Evolutionary conservation across 2,797 vertebrate species (phyloP).

Genomic region (Sciurus vulgaris): DNA sequence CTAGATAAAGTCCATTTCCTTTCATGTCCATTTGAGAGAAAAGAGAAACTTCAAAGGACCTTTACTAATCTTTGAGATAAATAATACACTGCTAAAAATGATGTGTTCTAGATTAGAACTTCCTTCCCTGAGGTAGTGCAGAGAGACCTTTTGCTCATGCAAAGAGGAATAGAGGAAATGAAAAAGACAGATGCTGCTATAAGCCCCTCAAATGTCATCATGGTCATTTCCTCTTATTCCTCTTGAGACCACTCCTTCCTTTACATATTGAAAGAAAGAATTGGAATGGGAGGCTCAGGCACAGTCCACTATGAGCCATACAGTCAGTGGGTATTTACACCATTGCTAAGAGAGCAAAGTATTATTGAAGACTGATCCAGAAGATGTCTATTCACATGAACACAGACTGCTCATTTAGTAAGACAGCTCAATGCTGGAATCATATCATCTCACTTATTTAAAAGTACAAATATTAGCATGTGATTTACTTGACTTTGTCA

Average conservation of each 20-base stretch:
- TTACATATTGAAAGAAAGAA: background rate
- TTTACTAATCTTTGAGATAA: conserved; percentile 24
- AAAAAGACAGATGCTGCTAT: too few species aligned
- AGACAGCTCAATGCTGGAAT: background rate
- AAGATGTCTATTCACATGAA: background rate
- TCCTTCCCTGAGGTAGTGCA: background rate
- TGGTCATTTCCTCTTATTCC: background rate
- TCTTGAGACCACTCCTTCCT: background rate
- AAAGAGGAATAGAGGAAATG: too few species aligned
- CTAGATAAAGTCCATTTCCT: background rate
- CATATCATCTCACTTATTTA: background rate
- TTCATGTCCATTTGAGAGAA: background rate
- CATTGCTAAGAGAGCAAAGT: background rate
- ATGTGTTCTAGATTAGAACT: background rate
- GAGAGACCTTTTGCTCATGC: background rate
- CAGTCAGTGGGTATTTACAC: background rate
- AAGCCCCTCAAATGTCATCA: background rate
- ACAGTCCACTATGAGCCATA: background rate
- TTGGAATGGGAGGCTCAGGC: background rate
- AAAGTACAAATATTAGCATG: background rate
- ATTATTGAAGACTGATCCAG: background rate
- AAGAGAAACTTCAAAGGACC: background rate
- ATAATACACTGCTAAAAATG: background rate
- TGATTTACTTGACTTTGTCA: background rate
- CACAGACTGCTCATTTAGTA: background rate